Evolutionary conservation across 2,797 vertebrate species (phyloP), one percentile per base, ranked within the genome.

Genomic region (Protonibea diacanthus): DNA sequence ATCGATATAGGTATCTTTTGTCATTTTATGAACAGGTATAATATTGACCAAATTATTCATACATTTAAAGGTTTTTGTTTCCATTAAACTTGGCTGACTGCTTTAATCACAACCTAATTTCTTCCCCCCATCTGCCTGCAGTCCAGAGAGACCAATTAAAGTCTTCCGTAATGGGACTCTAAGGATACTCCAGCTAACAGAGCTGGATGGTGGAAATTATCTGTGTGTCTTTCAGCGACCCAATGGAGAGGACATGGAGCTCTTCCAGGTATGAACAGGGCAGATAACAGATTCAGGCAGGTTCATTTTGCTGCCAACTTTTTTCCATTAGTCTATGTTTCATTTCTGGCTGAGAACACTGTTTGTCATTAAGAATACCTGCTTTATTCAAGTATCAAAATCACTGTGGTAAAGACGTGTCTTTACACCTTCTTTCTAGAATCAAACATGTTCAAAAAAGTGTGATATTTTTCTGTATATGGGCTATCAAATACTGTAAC

Each of bases 151-250:
- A 85, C 93, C 94, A 40, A 87, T 95, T 80, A 93, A 91, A 75
- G 95, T 91, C 59, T 96, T 95, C 84, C 87, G 64, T 65, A 96
- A 96, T 76, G 96, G 96, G 56, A 96, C 95, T 47, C 90, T 96
- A 52, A 94, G 94, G 85, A 95, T 96, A 80, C 92, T 95, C 69
- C 93, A 94, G 75, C 88, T 96, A 71, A 95, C 95, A 14, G 95
- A 95, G 76, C 64, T 92, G 74, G 95, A 96, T 78, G 92, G 88
- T 58, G 96, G 96, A 79, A 95, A 91, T 84, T 96, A 96, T 85
- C 64, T 93, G 63, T 96, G 95, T 65, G 82, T 95, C 87, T 95
- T 95, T 84, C 95, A 95, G 81, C 89, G 90, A 48, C 93, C 93
- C 56, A 95, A 95, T 71, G 95, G 95, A 45, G 95, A 96, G 27